Evolutionary conservation across 2,113 vertebrate genomes (phyloP), one percentile per base, ranked within the genome.

Genomic region (Probosciger aterrimus): DNA sequence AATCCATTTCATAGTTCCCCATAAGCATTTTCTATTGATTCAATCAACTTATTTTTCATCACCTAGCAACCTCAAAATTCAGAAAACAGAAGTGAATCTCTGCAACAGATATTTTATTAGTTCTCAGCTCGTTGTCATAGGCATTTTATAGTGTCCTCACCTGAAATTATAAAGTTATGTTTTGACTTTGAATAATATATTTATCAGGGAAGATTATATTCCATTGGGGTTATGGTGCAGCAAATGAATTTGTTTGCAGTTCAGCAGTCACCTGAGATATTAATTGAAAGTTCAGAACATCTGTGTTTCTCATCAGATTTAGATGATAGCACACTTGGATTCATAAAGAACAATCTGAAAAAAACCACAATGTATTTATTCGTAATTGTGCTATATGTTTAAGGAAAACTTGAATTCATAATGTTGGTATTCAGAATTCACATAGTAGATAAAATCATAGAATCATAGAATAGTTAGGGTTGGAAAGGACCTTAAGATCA

Each of bases 31-130:
- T 92, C 86, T 69, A 53, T 83, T 91, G 52, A 95, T 85, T 96
- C 53, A 73, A 77, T 94, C 93, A 94, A 89, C 73, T 93, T 95
- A 46, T 84, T 93, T 96, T 92, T 84, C 91, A 91, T 94, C 88
- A 84, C 88, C 88, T 96, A 95, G 88, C 93, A 97, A 94, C 74
- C 62, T 84, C 19, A 37, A 86, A 71, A 91, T 86, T 86, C 75
- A 80, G 68, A 60, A 91, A 90, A 87, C 39, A 95, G 68, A 90
- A 93, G 35, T 82, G 59, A 68, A 83, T 86, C 65, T 70, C 82
- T 85, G 62, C 49, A 84, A 85, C 30, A 93, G 67, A 78, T 87
- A 95, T 63, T 93, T 94, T 95, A 93, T 94, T 92, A 94, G 91
- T 96, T 94, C 88, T 78, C 60, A 88, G 5, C 39, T 95, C 43